Percentiles rank a stretch among this genome's conserved stretches.
Evolutionary conservation across 1,140 invertebrate species (phyloP).

Genomic region (Helicorthomorpha holstii): DNA sequence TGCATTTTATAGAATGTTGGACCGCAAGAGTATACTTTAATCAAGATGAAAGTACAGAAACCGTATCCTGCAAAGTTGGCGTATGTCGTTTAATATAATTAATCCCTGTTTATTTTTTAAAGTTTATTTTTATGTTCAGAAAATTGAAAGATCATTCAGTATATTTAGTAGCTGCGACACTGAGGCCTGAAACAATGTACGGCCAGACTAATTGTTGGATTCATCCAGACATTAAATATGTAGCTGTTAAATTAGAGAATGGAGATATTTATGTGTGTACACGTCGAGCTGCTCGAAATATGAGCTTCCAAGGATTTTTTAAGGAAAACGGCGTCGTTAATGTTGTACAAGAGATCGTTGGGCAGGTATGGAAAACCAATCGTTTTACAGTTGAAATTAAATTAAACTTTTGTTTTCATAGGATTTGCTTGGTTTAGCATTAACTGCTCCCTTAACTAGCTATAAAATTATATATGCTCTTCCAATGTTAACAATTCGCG

Average conservation of each 20-base stretch:
- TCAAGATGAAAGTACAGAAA: constrained; percentile 75
- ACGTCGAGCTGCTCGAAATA: constrained; percentile 71
- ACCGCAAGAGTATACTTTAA: constrained; percentile 92
- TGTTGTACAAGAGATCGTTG: constrained; percentile 48
- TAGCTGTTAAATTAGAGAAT: constrained; percentile 49
- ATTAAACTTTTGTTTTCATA: constrained; percentile 4
- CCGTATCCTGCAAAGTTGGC: constrained; percentile 55
- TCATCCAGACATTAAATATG: constrained; percentile 83
- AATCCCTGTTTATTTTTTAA: too few relatives aligned
- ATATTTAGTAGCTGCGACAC: constrained; percentile 88
- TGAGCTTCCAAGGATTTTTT: constrained; percentile 90
- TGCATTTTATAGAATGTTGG: constrained; percentile 54
- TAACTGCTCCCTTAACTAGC: constrained; percentile 66
- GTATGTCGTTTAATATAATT: constrained; percentile 23
- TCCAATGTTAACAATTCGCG: constrained; percentile 96
- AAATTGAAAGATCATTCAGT: constrained; percentile 41
- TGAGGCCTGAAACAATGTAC: constrained; percentile 98
- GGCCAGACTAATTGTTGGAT: constrained; percentile 99
- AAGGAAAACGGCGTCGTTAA: constrained; percentile 57
- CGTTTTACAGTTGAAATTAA: constrained; percentile 1
- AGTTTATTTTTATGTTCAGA: too few relatives aligned
- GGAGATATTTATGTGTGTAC: constrained; percentile 70
- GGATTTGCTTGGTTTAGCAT: constrained; percentile 51
- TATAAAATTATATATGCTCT: constrained; percentile 78
- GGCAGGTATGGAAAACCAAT: constrained; percentile 36